Conservation (phyloP, 2,797 vertebrate species). For the Poecilia gillii region DNA sequence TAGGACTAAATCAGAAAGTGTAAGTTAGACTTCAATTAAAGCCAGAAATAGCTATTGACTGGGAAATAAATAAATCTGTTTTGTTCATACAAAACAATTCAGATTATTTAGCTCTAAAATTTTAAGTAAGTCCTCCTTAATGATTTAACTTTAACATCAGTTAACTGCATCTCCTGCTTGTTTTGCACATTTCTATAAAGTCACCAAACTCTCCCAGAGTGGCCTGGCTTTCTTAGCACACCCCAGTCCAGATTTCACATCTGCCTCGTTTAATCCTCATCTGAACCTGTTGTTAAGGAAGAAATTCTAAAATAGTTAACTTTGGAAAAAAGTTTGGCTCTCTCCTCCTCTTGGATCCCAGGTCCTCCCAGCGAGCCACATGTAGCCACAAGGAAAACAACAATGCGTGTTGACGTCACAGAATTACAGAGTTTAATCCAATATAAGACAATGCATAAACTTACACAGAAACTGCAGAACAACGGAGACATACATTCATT, state of each 20-base stretch:
- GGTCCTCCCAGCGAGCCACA: too few relatives aligned
- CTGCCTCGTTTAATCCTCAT: conserved; percentile 52
- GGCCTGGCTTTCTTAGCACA: conserved; percentile 28
- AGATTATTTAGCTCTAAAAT: conserved; percentile 17
- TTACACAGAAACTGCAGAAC: too few relatives aligned
- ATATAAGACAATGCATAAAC: too few relatives aligned
- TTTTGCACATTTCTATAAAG: conserved; percentile 22
- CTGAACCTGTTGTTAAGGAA: too few relatives aligned
- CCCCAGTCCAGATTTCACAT: conserved; percentile 39
- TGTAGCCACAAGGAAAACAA: too few relatives aligned
- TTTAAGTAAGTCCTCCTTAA: conserved; percentile 24
- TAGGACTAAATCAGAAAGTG: background rate
- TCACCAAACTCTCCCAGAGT: conserved; percentile 23
- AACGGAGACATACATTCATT: too few relatives aligned
- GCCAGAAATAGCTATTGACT: background rate
- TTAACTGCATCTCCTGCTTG: conserved; percentile 30
- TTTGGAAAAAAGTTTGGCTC: too few relatives aligned
- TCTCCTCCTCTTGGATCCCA: too few relatives aligned
- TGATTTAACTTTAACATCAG: conserved; percentile 16
- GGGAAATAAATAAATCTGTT: background rate
- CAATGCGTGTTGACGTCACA: too few relatives aligned
- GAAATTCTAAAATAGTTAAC: too few relatives aligned
- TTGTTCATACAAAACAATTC: conserved; percentile 18
- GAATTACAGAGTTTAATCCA: too few relatives aligned
- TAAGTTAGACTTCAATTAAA: background rate